A percentile compares a stretch with the other conserved stretches of the same genome.
Conservation (phyloP, 2,888 invertebrate genomes). For the Timandra comae region DNA sequence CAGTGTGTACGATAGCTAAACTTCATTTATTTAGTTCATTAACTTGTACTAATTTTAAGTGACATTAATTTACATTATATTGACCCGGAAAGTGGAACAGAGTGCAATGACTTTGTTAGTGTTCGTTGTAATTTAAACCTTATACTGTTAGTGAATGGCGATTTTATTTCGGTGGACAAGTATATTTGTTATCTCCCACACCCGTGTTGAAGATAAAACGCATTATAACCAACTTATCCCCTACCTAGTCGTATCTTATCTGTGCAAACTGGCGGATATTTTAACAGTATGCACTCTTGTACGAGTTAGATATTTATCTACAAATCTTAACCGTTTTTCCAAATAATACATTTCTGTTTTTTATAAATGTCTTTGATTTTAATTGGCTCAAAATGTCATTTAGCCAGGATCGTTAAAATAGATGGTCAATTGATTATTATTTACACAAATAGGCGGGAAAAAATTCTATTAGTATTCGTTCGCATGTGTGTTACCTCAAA, state of each 20-base stretch:
- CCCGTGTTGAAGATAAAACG: background rate
- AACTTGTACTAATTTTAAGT: background rate
- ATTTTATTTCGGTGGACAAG: background rate
- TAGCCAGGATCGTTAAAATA: too few species aligned
- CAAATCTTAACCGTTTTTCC: background rate
- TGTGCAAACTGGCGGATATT: background rate
- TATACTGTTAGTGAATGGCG: background rate
- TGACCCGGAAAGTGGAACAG: background rate
- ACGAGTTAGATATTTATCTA: background rate
- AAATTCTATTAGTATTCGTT: too few species aligned
- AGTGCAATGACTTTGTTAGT: background rate
- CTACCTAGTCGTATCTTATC: background rate
- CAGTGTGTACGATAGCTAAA: too few species aligned
- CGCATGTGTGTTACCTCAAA: too few species aligned
- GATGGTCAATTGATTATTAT: too few species aligned
- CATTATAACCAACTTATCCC: background rate
- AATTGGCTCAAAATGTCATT: too few species aligned
- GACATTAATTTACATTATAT: background rate
- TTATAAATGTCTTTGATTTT: too few species aligned
- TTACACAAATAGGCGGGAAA: background rate
- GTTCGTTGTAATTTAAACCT: background rate
- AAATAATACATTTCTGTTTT: background rate
- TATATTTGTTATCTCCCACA: background rate
- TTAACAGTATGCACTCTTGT: background rate
- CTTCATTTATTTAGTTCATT: too few species aligned